Evolutionary conservation across 2,888 invertebrate genomes (phyloP).

Genomic region (Aporophyla lueneburgensis): DNA sequence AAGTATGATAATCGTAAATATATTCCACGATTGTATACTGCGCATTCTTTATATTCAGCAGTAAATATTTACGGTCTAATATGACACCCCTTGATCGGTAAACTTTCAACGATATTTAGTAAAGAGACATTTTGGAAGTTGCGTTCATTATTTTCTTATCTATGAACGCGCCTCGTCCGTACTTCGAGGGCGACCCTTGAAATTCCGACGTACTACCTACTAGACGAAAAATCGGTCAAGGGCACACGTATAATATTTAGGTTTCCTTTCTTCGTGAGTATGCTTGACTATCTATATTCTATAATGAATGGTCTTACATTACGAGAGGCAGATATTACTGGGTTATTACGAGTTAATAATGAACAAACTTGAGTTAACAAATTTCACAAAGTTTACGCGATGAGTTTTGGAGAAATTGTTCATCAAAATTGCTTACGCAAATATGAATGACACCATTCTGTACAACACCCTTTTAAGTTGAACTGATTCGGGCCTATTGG

Average conservation of each 20-base stretch:
- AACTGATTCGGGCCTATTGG: constrained; percentile 20
- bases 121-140: constrained; percentile 44
- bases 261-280: constrained; percentile 28
- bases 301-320: constrained; percentile 22
- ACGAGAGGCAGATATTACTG: constrained; percentile 27
- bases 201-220: constrained; percentile 45
- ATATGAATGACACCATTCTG: background rate
- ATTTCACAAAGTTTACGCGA: background rate
- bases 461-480: constrained; percentile 30
- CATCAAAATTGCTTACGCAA: background rate
- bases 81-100: constrained; percentile 20
- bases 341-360: background rate
- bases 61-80: constrained; percentile 32
- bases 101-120: constrained; percentile 48
- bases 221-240: constrained; percentile 55
- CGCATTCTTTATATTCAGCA: background rate
- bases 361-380: background rate
- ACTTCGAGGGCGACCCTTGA: constrained; percentile 45
- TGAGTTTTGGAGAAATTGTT: background rate
- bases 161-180: constrained; percentile 48
- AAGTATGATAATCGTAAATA: background rate
- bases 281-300: constrained; percentile 38
- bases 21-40: background rate
- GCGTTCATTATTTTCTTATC: constrained; percentile 48
- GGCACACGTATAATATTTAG: constrained; percentile 43